Evolutionary conservation across 1,140 invertebrate genomes (phyloP), one percentile per base, ranked within the genome.

Genomic region (Brachionus angularis): DNA sequence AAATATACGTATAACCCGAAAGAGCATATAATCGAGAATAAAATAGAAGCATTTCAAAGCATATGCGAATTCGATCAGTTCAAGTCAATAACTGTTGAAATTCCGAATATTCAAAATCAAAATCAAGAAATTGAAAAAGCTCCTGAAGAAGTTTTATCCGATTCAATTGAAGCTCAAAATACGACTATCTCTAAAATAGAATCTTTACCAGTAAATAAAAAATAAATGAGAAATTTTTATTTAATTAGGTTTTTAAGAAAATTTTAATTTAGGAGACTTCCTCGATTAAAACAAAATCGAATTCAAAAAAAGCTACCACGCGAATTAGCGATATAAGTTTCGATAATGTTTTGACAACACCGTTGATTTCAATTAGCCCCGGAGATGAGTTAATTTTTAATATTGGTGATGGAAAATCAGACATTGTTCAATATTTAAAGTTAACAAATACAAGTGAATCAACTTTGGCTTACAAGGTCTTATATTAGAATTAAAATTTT

Each of bases 1-100:
- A 58, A 58, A 58, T 58, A 58, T 14, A 58, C 53, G 10, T 58
- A 58, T 58, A 58, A 23, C 8, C 34, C 33, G 5, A 34, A 58
- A 23, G 53, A 58, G 10, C 53, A 58, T 34, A 34, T 58, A 18
- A 39, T 58, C 8, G 39, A 58, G 16, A n/a, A 31, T 8, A 5
- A 16, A 10, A 58, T 58, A 39, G 53, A 58, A 25, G 33, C 53
- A 18, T 58, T 58, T 39, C 53, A 58, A 18, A 58, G 53, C n/a
- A 34, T 39, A n/a, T 23, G 12, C 25, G 53, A 58, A 58, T 58
- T 58, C 18, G 53, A 58, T 23, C 8, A 36, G 25, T 58, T 18
- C 53, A 58, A 58, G 25, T 58, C 53, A 58, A n/a, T n/a, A n/a
- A n/a, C n/a, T n/a, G 10, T 58, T 23, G 53, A 58, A 58, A n/a